These are phyloP conservation scores for Brachionus manjavacas DNA, from an alignment of 1,140 invertebrate species.

Conservation along the genomic window DNA sequence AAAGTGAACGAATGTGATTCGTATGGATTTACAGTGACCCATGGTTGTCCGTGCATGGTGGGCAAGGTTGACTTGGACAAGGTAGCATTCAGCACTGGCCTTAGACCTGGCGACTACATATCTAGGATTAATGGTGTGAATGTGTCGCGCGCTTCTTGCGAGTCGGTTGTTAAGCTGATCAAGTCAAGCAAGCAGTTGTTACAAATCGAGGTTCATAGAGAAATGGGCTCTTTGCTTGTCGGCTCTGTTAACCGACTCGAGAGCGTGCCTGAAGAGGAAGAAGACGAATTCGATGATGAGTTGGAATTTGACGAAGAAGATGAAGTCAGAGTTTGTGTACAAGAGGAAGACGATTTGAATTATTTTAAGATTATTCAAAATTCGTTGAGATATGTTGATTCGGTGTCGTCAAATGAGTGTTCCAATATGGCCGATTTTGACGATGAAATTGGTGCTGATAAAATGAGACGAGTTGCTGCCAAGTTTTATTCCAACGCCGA, in stretches of 20 bases:
- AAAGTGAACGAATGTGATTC: neutral
- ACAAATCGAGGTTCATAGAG: neutral
- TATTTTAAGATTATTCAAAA: constrained; percentile 29
- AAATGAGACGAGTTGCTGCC: constrained; percentile 17
- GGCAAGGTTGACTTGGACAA: constrained; percentile 28
- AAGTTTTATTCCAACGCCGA: neutral
- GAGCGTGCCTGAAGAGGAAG: constrained; percentile 23
- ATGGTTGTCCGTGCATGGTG: constrained; percentile 15
- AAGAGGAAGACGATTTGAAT: neutral
- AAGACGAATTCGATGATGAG: neutral
- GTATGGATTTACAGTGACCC: constrained; percentile 34
- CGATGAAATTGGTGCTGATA: neutral
- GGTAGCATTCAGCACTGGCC: constrained; percentile 78
- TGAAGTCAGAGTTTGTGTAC: neutral
- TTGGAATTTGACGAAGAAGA: constrained; percentile 30
- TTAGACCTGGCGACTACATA: constrained; percentile 82
- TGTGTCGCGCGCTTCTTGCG: constrained; percentile 54
- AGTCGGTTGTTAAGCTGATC: constrained; percentile 54
- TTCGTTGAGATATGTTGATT: constrained; percentile 18
- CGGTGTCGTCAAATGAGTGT: neutral
- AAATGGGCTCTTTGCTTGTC: neutral
- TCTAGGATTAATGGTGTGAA: constrained; percentile 81
- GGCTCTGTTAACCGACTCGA: neutral
- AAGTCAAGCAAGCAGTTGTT: constrained; percentile 45
- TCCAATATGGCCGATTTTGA: neutral